A percentile compares a stretch with the other conserved stretches of the same genome.
These are phyloP conservation scores for Ischnus inquisitorius DNA, from an alignment of 2,888 invertebrate genomes.

Conservation along the genomic window DNA sequence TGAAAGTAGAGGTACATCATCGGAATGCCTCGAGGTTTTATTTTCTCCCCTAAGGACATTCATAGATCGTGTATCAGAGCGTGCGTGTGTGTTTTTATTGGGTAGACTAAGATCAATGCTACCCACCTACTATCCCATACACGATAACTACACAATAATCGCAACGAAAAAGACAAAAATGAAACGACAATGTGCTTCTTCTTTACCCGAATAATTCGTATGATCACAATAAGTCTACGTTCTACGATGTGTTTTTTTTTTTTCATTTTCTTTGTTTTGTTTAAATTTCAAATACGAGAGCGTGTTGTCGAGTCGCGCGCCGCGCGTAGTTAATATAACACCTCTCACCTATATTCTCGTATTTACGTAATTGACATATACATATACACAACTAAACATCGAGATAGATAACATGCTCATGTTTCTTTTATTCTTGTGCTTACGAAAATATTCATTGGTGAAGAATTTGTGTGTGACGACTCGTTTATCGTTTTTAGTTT, in stretches of 20 bases:
- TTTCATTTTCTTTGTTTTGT: slow-evolving; percentile 13
- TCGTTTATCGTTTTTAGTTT: slow-evolving; percentile 23
- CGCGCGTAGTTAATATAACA: slow-evolving; percentile 32
- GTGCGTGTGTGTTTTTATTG: slow-evolving; percentile 32
- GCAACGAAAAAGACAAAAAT: slow-evolving; percentile 19
- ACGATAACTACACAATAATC: slow-evolving; percentile 44
- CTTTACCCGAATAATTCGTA: slow-evolving; percentile 54
- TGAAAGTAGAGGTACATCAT: slow-evolving; percentile 58
- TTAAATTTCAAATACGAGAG: slow-evolving; percentile 47
- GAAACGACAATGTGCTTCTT: slow-evolving; percentile 28
- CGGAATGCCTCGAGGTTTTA: slow-evolving; percentile 38
- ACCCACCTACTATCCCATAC: slow-evolving; percentile 48
- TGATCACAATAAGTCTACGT: slow-evolving; percentile 65
- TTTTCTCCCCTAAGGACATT: slow-evolving; percentile 42
- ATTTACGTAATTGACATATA: slow-evolving; percentile 63
- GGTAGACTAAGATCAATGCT: slow-evolving; percentile 49
- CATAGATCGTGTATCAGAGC: slow-evolving; percentile 35
- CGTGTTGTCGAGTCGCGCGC: slow-evolving; percentile 35
- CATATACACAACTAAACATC: slow-evolving; percentile 67
- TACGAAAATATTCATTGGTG: slow-evolving; percentile 62
- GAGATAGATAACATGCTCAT: slow-evolving; percentile 61
- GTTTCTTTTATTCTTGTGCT: slow-evolving; percentile 50
- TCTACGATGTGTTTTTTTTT: slow-evolving; percentile 47
- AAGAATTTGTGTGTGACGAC: slow-evolving; percentile 37
- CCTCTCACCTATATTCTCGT: slow-evolving; percentile 45